Base-by-base conservation (phyloP, 2,888 invertebrate species). In the Pammene aurita region DNA sequence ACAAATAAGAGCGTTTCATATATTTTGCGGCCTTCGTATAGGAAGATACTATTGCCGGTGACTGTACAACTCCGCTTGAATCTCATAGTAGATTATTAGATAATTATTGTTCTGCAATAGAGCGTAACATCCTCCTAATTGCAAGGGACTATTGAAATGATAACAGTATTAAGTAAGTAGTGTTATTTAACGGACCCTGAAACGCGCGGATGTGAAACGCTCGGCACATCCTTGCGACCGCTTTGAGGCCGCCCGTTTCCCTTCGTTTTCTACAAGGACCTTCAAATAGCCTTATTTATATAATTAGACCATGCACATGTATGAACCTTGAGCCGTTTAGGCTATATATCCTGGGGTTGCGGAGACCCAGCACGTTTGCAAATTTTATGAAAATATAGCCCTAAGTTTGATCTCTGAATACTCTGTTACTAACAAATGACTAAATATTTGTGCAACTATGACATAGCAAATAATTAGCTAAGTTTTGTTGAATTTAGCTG, bases 201-300 rank as follows among this genome's bases (percentile, higher is more conserved):
- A 68, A 38, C 5, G 44, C 34, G 18, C 68, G 68, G 69, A 69
- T 46, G 65, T 69, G 64, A 63, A 68, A 68, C 68, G 68, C 42
- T 68, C 44, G 18, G 35, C 48, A 18, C 64, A 64, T 69, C 68
- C 68, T 46, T 35, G 63, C 44, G 44, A 35, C 52, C 65, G 65
- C 16, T 46, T 58, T 60, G 34, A 48, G 13, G 54, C 54, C 54
- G n/a, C 34, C 34, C 58, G 54, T 35, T 64, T 69, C 48, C 69
- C 69, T 54, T 60, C 60, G 60, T 64, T 69, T 69, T 69, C 69
- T 69, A 69, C 41, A 46, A 35, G n/a, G 16, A 48, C 69, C 69
- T 69, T 68, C 44, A 69, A 54, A 55, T 48, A 52, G 44, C 50
- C 13, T 14, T 11, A 60, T 48, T 18, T 10, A 26, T 57, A 60